A percentile compares a stretch with the other conserved stretches of the same genome.
Evolutionary conservation across 2,797 vertebrate species (phyloP).

Genomic region (Xenentodon cancila): DNA sequence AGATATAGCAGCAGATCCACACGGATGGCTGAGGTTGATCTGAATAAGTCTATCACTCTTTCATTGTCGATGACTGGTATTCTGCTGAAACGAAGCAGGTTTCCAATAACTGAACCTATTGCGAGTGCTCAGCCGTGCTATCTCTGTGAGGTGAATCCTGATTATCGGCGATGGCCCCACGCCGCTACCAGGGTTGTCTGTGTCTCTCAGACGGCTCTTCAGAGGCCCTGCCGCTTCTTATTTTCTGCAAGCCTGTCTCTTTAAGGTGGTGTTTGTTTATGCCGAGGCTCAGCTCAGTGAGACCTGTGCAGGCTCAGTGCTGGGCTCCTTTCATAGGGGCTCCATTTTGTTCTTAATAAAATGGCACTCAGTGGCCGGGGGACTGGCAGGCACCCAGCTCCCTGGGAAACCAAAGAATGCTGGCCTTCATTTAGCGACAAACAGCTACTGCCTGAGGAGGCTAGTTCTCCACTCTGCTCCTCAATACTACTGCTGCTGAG

Average conservation of each 20-base stretch:
- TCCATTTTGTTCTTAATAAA: slow-evolving; percentile 86
- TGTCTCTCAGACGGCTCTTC: slow-evolving; percentile 48
- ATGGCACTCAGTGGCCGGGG: slow-evolving; percentile 82
- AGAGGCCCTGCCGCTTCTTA: slow-evolving; percentile 54
- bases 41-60: neutral
- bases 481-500: slow-evolving; percentile 60
- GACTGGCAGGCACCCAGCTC: slow-evolving; percentile 85
- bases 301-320: slow-evolving; percentile 80
- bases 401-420: slow-evolving; percentile 84
- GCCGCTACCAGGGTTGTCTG: slow-evolving; percentile 33
- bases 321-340: slow-evolving; percentile 82
- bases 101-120: slow-evolving; percentile 17
- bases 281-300: slow-evolving; percentile 68
- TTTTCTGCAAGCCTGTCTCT: slow-evolving; percentile 78
- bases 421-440: slow-evolving; percentile 84
- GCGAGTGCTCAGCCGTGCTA: neutral
- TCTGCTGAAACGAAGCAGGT: neutral
- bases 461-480: slow-evolving; percentile 64
- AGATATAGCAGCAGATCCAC: neutral
- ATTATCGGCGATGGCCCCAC: slow-evolving; percentile 30
- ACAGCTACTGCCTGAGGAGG: slow-evolving; percentile 78
- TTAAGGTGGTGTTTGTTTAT: slow-evolving; percentile 83
- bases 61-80: neutral
- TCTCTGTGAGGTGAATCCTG: slow-evolving; percentile 33
- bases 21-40: neutral